A percentile compares a stretch with the other conserved stretches of the same genome.
phyloP scores from a whole-genome alignment of 2,113 vertebrate genomes.

The Mixornis gularis region DNA sequence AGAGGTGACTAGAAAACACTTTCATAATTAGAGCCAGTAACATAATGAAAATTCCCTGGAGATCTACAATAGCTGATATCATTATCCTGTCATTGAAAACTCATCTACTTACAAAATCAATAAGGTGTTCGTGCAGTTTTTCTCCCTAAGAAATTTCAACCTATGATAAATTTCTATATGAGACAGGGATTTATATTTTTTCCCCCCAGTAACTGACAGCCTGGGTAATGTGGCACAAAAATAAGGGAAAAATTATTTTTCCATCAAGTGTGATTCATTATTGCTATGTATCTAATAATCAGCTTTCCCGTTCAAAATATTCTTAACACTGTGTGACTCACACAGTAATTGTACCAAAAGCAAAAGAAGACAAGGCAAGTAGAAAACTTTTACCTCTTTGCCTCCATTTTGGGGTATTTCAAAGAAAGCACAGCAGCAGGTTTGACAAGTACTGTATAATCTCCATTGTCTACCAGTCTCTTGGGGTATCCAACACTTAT shows the following conservation, averaged over 20 bases:
- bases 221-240: not conserved
- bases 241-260: not conserved
- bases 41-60: not conserved
- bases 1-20: not conserved
- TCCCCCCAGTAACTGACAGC: not conserved
- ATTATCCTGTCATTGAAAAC: not conserved
- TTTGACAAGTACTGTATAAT: not conserved
- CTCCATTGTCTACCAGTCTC: not conserved
- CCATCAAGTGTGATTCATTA: slow-evolving; percentile 2
- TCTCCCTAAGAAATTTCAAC: not conserved
- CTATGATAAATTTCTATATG: not conserved
- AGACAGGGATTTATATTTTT: not conserved
- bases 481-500: not conserved
- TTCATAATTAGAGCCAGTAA: not conserved
- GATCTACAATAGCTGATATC: not conserved
- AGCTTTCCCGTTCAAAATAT: slow-evolving; percentile 23
- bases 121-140: not conserved
- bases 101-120: not conserved
- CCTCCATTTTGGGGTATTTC: not conserved
- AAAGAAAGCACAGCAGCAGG: not conserved
- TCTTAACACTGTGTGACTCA: slow-evolving; percentile 27
- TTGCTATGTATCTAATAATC: not conserved
- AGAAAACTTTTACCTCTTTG: not conserved
- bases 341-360: not conserved
- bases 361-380: not conserved